Percentiles rank a stretch among this genome's conserved stretches.
Evolutionary conservation across 2,888 invertebrate species (phyloP).

Genomic region (Tenthredo scrophulariae): DNA sequence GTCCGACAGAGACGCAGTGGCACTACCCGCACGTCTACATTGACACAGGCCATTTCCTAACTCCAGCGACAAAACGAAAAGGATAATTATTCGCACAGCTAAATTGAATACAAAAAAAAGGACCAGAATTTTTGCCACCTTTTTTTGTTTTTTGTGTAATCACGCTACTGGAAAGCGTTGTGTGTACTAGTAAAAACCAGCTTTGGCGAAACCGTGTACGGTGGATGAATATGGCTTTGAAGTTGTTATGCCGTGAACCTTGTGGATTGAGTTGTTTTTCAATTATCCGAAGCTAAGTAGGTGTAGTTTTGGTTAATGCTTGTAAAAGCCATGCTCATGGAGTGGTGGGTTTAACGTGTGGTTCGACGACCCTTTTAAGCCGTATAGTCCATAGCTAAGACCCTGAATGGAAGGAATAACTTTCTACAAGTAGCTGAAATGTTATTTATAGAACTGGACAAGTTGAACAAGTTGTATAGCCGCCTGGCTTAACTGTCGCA

Average conservation of each 20-base stretch:
- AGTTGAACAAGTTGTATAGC: conserved; percentile 35
- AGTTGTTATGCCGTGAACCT: background rate
- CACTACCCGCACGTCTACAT: background rate
- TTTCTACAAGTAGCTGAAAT: conserved; percentile 50
- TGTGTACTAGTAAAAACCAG: background rate
- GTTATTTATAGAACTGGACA: conserved; percentile 53
- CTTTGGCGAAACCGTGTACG: background rate
- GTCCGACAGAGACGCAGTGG: conserved; percentile 20
- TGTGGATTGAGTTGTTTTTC: background rate
- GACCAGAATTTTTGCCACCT: background rate
- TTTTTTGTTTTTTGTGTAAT: background rate
- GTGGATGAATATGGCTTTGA: background rate
- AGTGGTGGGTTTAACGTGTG: background rate
- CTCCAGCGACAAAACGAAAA: background rate
- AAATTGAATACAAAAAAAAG: background rate
- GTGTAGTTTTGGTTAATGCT: conserved; percentile 16
- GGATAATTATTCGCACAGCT: background rate
- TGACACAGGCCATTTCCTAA: conserved; percentile 1
- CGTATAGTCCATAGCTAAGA: conserved; percentile 51
- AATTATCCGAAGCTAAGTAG: conserved; percentile 5
- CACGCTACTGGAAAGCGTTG: background rate
- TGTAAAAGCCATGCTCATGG: conserved; percentile 5
- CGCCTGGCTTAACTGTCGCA: conserved; percentile 43
- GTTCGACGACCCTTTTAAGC: conserved; percentile 43
- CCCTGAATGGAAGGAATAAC: conserved; percentile 47